These are phyloP conservation scores for Ectemnius cavifrons DNA, from an alignment of 2,888 invertebrate species.

Conservation along the genomic window DNA sequence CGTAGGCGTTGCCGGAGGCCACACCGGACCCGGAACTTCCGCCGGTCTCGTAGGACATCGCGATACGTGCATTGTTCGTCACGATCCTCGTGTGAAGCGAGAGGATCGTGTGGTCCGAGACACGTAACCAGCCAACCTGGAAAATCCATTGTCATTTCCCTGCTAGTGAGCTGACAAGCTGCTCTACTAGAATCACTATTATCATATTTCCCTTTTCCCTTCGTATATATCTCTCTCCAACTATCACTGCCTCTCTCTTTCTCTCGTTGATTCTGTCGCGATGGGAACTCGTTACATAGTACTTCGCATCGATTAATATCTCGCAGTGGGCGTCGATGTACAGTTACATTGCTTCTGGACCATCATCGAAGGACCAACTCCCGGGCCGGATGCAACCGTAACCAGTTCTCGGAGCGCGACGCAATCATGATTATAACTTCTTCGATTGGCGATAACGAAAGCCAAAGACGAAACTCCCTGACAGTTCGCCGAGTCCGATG, in stretches of 20 bases:
- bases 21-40: slow-evolving; percentile 58
- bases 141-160: slow-evolving; percentile 60
- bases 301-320: no score
- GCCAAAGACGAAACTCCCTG: neutral
- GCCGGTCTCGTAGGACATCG: slow-evolving; percentile 88
- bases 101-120: slow-evolving; percentile 93
- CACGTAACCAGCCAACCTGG: slow-evolving; percentile 93
- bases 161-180: slow-evolving; percentile 7
- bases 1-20: slow-evolving; percentile 83
- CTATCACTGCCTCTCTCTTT: neutral
- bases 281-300: no score
- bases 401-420: neutral
- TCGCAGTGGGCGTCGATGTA: no score
- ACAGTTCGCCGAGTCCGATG: no score
- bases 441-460: neutral
- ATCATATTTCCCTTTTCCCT: slow-evolving; percentile 7
- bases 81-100: slow-evolving; percentile 91
- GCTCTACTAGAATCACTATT: slow-evolving; percentile 15
- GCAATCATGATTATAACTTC: slow-evolving; percentile 2
- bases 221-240: no score
- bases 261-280: neutral
- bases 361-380: no score
- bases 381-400: neutral
- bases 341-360: no score
- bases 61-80: slow-evolving; percentile 90